These are phyloP conservation scores for Nothobranchius furzeri DNA, from an alignment of 2,113 vertebrate species.

Conservation along the genomic window DNA sequence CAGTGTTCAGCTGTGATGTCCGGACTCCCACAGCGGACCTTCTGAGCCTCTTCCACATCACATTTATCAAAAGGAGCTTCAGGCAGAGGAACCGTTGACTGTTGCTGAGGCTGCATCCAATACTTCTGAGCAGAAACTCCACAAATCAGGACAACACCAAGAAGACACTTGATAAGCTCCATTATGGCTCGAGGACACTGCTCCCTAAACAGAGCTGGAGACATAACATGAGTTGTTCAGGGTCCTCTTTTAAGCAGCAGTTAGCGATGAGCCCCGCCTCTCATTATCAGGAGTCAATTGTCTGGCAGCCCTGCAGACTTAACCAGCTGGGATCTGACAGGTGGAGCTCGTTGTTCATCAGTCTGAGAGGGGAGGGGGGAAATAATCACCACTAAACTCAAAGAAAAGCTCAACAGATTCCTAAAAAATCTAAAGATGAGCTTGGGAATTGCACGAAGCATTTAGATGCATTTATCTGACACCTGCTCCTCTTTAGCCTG, in stretches of 20 bases:
- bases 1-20: constrained; percentile 58
- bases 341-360: constrained; percentile 59
- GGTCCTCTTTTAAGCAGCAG: constrained; percentile 41
- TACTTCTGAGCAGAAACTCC: constrained; percentile 28
- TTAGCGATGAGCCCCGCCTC: constrained; percentile 34
- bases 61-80: constrained; percentile 52
- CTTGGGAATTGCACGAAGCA: neutral
- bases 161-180: constrained; percentile 34
- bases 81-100: neutral
- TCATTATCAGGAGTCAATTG: constrained; percentile 58
- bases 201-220: constrained; percentile 17
- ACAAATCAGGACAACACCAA: constrained; percentile 38
- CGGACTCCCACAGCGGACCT: constrained; percentile 64
- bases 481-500: constrained; percentile 22
- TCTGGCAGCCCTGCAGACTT: constrained; percentile 60
- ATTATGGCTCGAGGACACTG: constrained; percentile 30
- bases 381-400: constrained; percentile 32
- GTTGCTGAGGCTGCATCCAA: constrained; percentile 18
- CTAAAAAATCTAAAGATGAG: constrained; percentile 1
- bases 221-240: neutral
- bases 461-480: constrained; percentile 1
- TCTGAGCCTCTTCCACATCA: constrained; percentile 47
- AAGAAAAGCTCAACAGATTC: constrained; percentile 26
- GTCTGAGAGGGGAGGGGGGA: constrained; percentile 19
- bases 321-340: constrained; percentile 60